Evolutionary conservation across 2,888 invertebrate species (phyloP), one percentile per base, ranked within the genome.

Genomic region (Dicyrtomina minuta): DNA sequence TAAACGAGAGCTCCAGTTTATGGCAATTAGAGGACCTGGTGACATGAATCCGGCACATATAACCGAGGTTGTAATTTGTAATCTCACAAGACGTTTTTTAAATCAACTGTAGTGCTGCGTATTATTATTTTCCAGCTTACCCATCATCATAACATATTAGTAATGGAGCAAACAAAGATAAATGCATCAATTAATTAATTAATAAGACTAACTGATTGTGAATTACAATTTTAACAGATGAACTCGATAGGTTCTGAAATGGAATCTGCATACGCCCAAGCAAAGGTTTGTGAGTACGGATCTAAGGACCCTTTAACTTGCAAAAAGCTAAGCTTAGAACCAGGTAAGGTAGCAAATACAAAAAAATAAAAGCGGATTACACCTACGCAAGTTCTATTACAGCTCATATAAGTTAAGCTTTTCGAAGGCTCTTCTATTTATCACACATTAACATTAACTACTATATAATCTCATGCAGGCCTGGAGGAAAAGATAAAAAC

Each of bases 251-350:
- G 79, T 26, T 78, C 80, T 0, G 75, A 79, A 17, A 80, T 82
- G 80, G 79, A 80, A 60, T 75, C 78, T 13, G 79, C 79, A 33
- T 82, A 82, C 74, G 78, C 81, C 59, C 80, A 79, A 15, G 81
- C 80, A 0, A 76, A 73, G 24, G 76, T 81, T 8, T 79, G 77
- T 59, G 76, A 79, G n/a, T 77, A 75, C 61, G 62, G 44, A 12
- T 15, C 22, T 24, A 59, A 46, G 60, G 75, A 66, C 72, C 46
- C 22, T 2, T 43, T 62, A 2, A 72, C 78, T 24, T 79, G 79
- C 55, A 26, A 33, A 20, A 72, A 72, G 24, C 71, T 81, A 33
- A 56, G n/a, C 22, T 44, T 70, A 13, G 51, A 64, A 20, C 58
- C 46, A 41, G 51, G 60, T 39, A 33, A 67, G 27, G 33, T 33